These are phyloP conservation scores for Gila robusta DNA, from an alignment of 2,797 vertebrate species.

Conservation along the genomic window DNA sequence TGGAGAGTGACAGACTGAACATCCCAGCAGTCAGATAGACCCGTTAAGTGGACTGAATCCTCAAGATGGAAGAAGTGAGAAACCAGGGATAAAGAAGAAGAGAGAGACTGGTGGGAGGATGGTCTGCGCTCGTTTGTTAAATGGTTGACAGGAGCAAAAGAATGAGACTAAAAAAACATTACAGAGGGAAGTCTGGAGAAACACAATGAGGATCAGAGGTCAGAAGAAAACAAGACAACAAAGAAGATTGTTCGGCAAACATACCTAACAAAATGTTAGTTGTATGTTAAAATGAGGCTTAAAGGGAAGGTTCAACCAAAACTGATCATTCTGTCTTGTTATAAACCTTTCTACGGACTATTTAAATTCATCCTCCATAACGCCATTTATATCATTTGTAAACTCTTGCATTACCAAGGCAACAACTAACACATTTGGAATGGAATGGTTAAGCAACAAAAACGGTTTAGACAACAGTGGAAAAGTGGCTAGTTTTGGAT, in stretches of 20 bases:
- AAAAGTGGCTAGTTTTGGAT: neutral
- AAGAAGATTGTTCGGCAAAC: neutral
- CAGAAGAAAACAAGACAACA: conserved; percentile 22
- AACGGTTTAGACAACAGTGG: neutral
- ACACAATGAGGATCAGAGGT: conserved; percentile 41
- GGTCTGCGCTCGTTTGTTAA: conserved; percentile 41
- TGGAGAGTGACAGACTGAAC: conserved; percentile 67
- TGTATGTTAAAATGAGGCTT: neutral
- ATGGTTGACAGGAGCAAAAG: conserved; percentile 46
- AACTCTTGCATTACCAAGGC: neutral
- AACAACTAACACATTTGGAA: neutral
- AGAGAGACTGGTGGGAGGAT: conserved; percentile 33
- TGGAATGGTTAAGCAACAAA: neutral
- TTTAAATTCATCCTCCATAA: neutral
- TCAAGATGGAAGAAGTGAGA: conserved; percentile 38
- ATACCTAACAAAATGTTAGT: neutral
- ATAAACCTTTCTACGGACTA: neutral
- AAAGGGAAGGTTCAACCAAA: neutral
- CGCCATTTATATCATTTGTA: neutral
- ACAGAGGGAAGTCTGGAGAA: conserved; percentile 7
- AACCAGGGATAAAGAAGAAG: conserved; percentile 47
- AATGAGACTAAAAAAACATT: conserved; percentile 40
- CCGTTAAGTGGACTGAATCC: conserved; percentile 42
- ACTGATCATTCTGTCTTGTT: neutral
- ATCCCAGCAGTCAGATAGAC: conserved; percentile 42